Base-by-base conservation (phyloP, 2,888 invertebrate genomes). In the Clistopyga incitator region DNA sequence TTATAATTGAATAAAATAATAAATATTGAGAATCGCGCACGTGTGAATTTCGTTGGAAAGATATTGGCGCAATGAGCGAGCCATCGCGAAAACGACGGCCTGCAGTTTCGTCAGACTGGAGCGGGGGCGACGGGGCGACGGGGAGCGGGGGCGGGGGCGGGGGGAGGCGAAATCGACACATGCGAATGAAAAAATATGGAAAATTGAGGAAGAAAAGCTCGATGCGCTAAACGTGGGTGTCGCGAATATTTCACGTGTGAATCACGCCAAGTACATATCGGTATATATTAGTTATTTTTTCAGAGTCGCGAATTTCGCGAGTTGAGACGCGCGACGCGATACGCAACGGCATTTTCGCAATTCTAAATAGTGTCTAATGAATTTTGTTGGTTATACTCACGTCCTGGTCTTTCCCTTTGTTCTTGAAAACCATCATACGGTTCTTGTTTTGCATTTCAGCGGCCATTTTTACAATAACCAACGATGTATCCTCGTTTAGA, bases 321-420 rank as follows among this genome's bases (percentile, higher is more conserved):
- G n/a, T n/a, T n/a, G n/a, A 42, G 25, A 67, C 45, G 67, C 67
- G 47, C 15, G 4, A 25, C 20, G 11, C n/a, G n/a, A n/a, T n/a
- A 42, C 20, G 3, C 67, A 47, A 23, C 13, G 67, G 23, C 67
- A n/a, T 64, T 34, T n/a, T n/a, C n/a, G n/a, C n/a, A n/a, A 50
- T 18, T 20, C 2, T 29, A 29, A 52, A 68, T 54, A 29, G 1
- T 29, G 11, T 47, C 11, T 0, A 56, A 75, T 59, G 47, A 61
- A 38, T 1, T 72, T 54, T 47, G n/a, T 56, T 38, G 45, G 42
- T 38, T 38, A 84, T 94, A 96, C 98, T 97, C 95, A 98, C 99
- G 95, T 99, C 99, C 94, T 98, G 98, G 95, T 99, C 99, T 95
- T 99, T 99, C 93, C 99, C 99, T 95, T 98, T 98, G 95, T 99